Evolutionary conservation across 2,888 invertebrate species (phyloP).

Genomic region (Oscheius myriophilus): DNA sequence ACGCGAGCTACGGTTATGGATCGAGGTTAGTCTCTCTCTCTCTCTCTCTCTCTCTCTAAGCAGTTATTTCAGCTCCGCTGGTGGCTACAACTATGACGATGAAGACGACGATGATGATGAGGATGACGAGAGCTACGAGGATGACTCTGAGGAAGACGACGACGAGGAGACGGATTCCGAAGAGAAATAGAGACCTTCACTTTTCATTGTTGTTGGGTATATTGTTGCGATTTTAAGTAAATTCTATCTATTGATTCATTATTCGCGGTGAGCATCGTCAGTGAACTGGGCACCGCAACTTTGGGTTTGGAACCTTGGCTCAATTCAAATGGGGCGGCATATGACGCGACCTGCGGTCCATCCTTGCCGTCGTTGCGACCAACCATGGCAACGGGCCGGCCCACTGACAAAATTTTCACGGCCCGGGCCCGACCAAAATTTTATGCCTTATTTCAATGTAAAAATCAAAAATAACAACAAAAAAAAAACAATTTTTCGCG

Average conservation of each 20-base stretch:
- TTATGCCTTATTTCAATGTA: too few relatives aligned
- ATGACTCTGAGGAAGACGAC: constrained; percentile 14
- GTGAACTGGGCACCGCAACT: too few relatives aligned
- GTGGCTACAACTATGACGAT: not conserved
- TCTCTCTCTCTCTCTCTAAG: not conserved
- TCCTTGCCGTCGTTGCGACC: too few relatives aligned
- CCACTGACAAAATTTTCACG: too few relatives aligned
- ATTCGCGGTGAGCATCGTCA: not conserved
- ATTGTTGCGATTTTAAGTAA: constrained; percentile 4
- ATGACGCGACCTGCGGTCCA: too few relatives aligned
- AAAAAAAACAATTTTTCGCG: too few relatives aligned
- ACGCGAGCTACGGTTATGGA: constrained; percentile 7
- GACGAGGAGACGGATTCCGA: constrained; percentile 16
- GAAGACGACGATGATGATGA: constrained; percentile 18
- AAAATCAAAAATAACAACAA: too few relatives aligned
- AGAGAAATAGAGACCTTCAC: constrained; percentile 1
- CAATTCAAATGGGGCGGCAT: too few relatives aligned
- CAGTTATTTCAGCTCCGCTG: not conserved
- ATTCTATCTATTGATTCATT: not conserved
- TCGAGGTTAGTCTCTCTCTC: not conserved
- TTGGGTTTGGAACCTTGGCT: too few relatives aligned
- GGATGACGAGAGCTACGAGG: constrained; percentile 15
- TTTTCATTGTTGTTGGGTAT: not conserved
- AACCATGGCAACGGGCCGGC: too few relatives aligned
- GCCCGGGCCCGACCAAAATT: too few relatives aligned